Percentiles rank a stretch among this genome's conserved stretches.
phyloP scores from a whole-genome alignment of 2,888 invertebrate genomes.

The Rambutsinella grinnellia region DNA sequence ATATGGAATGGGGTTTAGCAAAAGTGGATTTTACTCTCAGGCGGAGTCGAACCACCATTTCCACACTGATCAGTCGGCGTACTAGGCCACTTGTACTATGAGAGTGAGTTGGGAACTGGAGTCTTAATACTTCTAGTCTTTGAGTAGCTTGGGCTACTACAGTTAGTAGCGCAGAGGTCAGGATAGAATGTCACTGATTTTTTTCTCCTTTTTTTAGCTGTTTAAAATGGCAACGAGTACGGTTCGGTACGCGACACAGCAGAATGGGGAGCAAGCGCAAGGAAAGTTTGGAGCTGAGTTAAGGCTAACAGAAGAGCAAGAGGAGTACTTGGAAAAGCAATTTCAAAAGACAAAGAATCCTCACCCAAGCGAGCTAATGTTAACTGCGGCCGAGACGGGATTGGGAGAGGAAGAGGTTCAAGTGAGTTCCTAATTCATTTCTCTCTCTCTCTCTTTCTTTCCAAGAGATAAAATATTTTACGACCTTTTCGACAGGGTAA shows the following conservation, averaged over 20 bases:
- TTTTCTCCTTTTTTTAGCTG: no score
- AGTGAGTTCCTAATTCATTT: constrained; percentile 67
- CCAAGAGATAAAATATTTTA: no score
- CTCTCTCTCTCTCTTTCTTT: not conserved
- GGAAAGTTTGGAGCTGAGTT: constrained; percentile 65
- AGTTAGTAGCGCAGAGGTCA: not conserved
- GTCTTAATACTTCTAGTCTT: no score
- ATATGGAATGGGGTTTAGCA: no score
- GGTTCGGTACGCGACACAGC: constrained; percentile 46
- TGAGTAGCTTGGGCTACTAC: not conserved
- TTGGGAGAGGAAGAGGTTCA: constrained; percentile 71
- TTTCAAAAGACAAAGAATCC: constrained; percentile 72
- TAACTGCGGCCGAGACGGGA: constrained; percentile 73
- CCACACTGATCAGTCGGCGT: no score
- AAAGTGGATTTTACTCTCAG: no score
- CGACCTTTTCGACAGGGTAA: no score
- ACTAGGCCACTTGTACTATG: no score
- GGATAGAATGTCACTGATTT: no score
- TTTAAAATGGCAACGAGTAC: constrained; percentile 65
- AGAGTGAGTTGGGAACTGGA: no score
- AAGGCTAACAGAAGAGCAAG: constrained; percentile 70
- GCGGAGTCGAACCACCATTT: no score
- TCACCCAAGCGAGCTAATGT: constrained; percentile 71
- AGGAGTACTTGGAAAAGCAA: constrained; percentile 71
- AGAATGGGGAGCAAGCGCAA: constrained; percentile 38